Evolutionary conservation across 2,888 invertebrate genomes (phyloP).

Genomic region (Aphrophora alni): DNA sequence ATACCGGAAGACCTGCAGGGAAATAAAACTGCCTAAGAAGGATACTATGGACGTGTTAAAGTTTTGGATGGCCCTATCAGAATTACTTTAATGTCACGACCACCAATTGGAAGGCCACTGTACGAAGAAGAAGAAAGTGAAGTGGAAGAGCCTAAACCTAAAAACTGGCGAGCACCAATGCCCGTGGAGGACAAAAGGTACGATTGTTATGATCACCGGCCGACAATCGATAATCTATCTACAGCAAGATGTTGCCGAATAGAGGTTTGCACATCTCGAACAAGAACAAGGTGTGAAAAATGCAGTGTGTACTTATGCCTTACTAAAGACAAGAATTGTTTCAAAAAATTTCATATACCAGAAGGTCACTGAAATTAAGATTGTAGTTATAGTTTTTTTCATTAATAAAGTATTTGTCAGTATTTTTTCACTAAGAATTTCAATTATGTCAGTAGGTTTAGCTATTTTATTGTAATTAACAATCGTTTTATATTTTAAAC

Average conservation of each 20-base stretch:
- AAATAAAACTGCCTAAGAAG: not conserved
- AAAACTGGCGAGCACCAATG: not conserved
- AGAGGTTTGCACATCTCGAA: not conserved
- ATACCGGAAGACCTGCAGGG: not conserved
- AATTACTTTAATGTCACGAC: not conserved
- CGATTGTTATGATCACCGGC: constrained; percentile 10
- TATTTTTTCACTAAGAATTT: no score
- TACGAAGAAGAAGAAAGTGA: not conserved
- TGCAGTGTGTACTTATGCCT: not conserved
- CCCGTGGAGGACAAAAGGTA: not conserved
- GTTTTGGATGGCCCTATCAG: not conserved
- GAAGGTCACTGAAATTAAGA: not conserved
- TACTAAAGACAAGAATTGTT: not conserved
- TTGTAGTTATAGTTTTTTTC: no score
- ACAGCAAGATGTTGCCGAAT: not conserved
- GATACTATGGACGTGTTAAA: not conserved
- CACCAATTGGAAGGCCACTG: not conserved
- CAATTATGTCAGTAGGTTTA: no score
- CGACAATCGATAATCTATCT: not conserved
- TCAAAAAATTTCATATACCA: not conserved
- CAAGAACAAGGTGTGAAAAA: not conserved
- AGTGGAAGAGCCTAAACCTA: not conserved
- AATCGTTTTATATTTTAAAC: no score
- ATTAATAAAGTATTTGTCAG: no score
- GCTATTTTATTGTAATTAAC: no score